A percentile compares a stretch with the other conserved stretches of the same genome.
Conservation (phyloP, 2,113 vertebrate genomes). For the Australoheros scitulus region DNA sequence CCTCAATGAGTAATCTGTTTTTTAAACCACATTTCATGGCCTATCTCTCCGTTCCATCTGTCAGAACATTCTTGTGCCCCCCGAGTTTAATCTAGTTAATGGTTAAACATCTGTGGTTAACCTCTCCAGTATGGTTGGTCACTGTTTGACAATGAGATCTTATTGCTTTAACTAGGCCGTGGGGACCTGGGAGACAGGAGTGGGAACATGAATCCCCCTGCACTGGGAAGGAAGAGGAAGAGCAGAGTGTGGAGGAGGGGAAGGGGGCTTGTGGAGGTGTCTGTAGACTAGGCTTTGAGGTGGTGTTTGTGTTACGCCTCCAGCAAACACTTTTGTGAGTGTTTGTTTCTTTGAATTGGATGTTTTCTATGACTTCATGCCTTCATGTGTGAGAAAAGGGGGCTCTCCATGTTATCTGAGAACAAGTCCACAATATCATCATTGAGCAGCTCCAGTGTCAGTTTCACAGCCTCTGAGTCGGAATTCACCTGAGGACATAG, state of each 20-base stretch:
- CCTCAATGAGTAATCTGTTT: constrained; percentile 16
- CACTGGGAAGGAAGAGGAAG: constrained; percentile 30
- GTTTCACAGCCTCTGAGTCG: constrained; percentile 40
- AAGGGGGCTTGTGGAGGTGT: background rate
- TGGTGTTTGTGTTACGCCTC: constrained; percentile 13
- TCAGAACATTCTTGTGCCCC: constrained; percentile 49
- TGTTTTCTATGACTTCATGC: constrained; percentile 37
- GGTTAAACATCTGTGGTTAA: constrained; percentile 74
- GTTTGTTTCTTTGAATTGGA: background rate
- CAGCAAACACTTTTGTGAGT: background rate
- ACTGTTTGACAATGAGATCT: constrained; percentile 75
- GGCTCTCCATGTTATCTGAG: constrained; percentile 62
- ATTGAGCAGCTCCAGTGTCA: constrained; percentile 58
- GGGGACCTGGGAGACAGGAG: constrained; percentile 54
- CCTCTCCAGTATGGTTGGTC: constrained; percentile 64
- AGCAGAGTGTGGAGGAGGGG: constrained; percentile 9
- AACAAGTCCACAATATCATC: constrained; percentile 29
- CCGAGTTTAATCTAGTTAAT: constrained; percentile 79
- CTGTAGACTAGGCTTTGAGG: background rate
- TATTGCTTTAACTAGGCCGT: constrained; percentile 67
- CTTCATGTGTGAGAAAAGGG: constrained; percentile 33
- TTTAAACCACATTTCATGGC: constrained; percentile 39
- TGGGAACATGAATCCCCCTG: constrained; percentile 63
- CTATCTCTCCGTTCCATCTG: constrained; percentile 45
- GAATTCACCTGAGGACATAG: constrained; percentile 58